These are phyloP conservation scores for Callyntrura guangdongensis DNA, from an alignment of 2,888 invertebrate genomes.

Conservation along the genomic window DNA sequence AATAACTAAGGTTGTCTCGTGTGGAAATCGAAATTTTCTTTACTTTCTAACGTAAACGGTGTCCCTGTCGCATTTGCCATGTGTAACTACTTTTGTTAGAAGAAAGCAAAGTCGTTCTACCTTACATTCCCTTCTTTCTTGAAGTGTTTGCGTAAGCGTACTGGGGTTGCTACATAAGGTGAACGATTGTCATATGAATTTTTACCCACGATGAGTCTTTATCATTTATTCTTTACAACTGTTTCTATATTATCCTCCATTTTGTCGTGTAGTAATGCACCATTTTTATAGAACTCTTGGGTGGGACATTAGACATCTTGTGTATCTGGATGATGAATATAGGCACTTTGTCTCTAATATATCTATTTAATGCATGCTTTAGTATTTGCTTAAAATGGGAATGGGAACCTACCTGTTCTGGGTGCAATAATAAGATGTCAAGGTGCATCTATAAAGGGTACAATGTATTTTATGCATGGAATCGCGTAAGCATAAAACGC, in stretches of 20 bases:
- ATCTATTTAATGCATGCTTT: background rate
- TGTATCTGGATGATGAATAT: background rate
- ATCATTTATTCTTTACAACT: too few relatives aligned
- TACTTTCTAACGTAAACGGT: background rate
- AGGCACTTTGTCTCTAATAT: background rate
- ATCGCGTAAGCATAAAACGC: background rate
- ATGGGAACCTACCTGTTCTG: too few relatives aligned
- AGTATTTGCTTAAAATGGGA: background rate
- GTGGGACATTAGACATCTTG: background rate
- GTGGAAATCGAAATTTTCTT: background rate
- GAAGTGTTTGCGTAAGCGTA: background rate
- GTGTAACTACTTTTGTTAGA: background rate
- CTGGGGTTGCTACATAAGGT: background rate
- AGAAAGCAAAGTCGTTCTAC: too few relatives aligned
- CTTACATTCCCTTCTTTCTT: background rate
- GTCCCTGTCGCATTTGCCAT: background rate
- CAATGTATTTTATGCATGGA: too few relatives aligned
- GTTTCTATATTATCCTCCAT: too few relatives aligned
- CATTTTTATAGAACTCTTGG: too few relatives aligned
- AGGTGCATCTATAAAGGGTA: too few relatives aligned
- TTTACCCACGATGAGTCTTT: background rate
- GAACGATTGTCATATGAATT: background rate
- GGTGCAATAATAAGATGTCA: too few relatives aligned
- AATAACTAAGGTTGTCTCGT: constrained; percentile 10
- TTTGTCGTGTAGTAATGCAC: too few relatives aligned